These are phyloP conservation scores for Dicrostonyx torquatus DNA, from an alignment of 2,797 vertebrate genomes.

Conservation along the genomic window DNA sequence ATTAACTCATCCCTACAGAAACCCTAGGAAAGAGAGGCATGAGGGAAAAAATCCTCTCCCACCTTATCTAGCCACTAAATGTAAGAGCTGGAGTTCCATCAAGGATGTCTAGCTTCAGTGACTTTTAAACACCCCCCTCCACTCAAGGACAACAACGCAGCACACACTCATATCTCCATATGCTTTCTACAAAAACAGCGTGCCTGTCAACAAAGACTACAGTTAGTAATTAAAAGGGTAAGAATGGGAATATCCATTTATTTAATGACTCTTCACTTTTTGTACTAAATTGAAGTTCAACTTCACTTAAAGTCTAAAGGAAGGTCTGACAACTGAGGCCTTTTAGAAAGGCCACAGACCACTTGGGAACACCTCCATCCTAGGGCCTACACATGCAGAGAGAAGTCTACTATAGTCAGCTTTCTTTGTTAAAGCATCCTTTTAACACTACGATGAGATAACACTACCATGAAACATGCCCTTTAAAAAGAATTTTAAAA, in stretches of 20 bases:
- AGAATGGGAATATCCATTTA: background rate
- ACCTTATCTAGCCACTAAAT: background rate
- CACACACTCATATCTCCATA: background rate
- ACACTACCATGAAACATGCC: background rate
- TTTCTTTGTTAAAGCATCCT: background rate
- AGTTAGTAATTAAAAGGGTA: background rate
- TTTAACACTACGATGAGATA: background rate
- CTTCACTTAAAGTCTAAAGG: conserved; percentile 1
- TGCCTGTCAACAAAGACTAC: background rate
- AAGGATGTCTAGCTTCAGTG: background rate
- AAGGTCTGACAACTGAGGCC: background rate
- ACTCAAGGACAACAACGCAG: background rate
- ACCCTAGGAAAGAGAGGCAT: background rate
- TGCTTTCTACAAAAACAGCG: background rate
- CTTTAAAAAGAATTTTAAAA: conserved; percentile 45
- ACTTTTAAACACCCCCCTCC: background rate
- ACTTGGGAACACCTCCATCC: background rate
- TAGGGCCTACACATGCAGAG: background rate
- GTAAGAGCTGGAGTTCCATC: background rate
- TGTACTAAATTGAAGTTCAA: conserved; percentile 28
- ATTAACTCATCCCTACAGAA: background rate
- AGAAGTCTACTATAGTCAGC: background rate
- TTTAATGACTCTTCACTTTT: conserved; percentile 17
- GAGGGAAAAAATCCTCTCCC: background rate
- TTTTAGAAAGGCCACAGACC: conserved; percentile 15